These are phyloP conservation scores for Tiliacea aurago DNA, from an alignment of 2,888 invertebrate species.

Conservation along the genomic window DNA sequence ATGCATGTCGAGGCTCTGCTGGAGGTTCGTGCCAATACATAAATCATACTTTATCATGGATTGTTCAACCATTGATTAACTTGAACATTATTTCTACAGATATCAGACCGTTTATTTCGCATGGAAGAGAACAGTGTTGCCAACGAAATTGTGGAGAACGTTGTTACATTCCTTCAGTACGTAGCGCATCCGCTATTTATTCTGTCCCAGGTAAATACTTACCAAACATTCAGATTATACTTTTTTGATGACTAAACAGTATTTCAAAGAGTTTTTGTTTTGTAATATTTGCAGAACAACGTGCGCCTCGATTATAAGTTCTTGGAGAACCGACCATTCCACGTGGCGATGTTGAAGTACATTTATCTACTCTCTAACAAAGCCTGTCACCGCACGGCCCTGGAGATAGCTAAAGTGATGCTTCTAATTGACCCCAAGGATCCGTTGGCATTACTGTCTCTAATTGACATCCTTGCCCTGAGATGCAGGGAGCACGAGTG, in stretches of 20 bases:
- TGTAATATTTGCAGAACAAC: constrained; percentile 68
- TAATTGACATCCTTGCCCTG: constrained; percentile 95
- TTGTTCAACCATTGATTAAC: neutral
- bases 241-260: neutral
- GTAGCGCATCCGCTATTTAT: constrained; percentile 76
- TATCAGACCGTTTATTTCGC: constrained; percentile 71
- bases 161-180: constrained; percentile 75
- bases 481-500: constrained; percentile 93
- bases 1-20: constrained; percentile 77
- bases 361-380: constrained; percentile 93
- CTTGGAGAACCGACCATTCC: constrained; percentile 81
- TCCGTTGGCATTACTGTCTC: constrained; percentile 93
- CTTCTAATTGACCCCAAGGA: constrained; percentile 94
- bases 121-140: constrained; percentile 72
- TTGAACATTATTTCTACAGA: constrained; percentile 66
- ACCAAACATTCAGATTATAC: neutral
- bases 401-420: constrained; percentile 96
- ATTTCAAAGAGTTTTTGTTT: constrained; percentile 4
- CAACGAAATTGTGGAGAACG: constrained; percentile 71
- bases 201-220: constrained; percentile 71
- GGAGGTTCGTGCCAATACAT: constrained; percentile 68
- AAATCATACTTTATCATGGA: neutral
- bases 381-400: constrained; percentile 95
- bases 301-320: constrained; percentile 76
- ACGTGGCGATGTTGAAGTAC: constrained; percentile 94